phyloP scores from a whole-genome alignment of 2,113 vertebrate species.

The Tylochromis polylepis region DNA sequence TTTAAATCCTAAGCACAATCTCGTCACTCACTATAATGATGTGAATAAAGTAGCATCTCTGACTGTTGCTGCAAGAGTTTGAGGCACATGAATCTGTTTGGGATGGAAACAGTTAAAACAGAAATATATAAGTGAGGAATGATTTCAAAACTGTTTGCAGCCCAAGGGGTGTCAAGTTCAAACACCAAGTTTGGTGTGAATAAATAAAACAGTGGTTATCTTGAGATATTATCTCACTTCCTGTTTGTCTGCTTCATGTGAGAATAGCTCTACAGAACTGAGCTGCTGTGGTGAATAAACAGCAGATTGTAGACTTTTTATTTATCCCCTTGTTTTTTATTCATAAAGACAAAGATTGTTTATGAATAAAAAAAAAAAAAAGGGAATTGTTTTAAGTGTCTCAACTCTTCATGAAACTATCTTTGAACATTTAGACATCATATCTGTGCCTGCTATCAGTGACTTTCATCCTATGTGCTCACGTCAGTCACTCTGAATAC shows the following conservation, averaged over 20 bases:
- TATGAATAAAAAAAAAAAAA: neutral
- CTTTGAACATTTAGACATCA: neutral
- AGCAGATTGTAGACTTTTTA: rapidly evolving
- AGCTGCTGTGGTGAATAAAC: neutral
- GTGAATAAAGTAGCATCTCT: neutral
- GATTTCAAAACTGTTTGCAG: neutral
- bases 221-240: neutral
- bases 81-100: neutral
- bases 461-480: neutral
- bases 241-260: neutral
- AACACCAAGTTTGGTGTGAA: neutral
- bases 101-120: neutral
- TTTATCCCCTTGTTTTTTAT: neutral
- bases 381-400: neutral
- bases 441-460: neutral
- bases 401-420: neutral
- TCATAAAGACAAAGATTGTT: neutral
- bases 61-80: neutral
- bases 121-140: neutral
- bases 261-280: neutral
- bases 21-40: neutral
- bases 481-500: neutral
- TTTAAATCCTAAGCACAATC: neutral
- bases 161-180: neutral
- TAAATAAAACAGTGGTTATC: neutral